Base-by-base conservation (phyloP, 1,140 invertebrate genomes). In the Trichoplusia ni region DNA sequence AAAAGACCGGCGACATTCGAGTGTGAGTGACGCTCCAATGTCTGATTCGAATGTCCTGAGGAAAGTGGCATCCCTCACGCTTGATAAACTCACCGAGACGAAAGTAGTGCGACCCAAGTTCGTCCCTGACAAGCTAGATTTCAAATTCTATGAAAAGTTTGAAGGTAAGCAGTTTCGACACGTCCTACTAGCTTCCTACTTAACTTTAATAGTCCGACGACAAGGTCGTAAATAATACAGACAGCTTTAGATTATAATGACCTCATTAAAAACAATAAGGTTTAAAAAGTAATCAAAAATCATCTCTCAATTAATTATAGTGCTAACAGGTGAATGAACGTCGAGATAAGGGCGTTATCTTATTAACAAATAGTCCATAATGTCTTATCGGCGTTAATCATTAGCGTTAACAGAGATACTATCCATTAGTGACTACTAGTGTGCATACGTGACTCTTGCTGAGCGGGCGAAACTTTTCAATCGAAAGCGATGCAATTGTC, bases 81-180 rank as follows among this genome's bases (percentile, higher is more conserved):
- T 96, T 59, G 95, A 96, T 66, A 93, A 93, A 71, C 92, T 92
- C 23, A 66, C 78, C 0, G 94, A 95, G 61, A 87, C 93, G 63
- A 92, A 91, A 69, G 86, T 94, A n/a, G 80, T 90, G 51, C 93
- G 94, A 64, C 95, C 95, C 27, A 95, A 94, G 81, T 95, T 95
- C 84, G 93, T 96, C 60, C 95, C 96, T 2, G 95, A 96, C 81
- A 97, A 96, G 88, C 90, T 97, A 69, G 94, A 97, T 90, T 96
- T 95, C 89, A 93, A 94, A 80, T 91, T 95, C 33, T 95, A 95
- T 79, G 95, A 97, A 90, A 96, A 96, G 90, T 97, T 97, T 90
- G 95, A 97, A 95, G 97, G 96, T 97, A 91, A 93, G 84, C 68
- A 27, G 16, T 11, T 47, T 25, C 5, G 14, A 11, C 11, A 35